A percentile compares a stretch with the other conserved stretches of the same genome.
These are phyloP conservation scores for Alsophila aescularia DNA, from an alignment of 2,888 invertebrate genomes.

Conservation along the genomic window DNA sequence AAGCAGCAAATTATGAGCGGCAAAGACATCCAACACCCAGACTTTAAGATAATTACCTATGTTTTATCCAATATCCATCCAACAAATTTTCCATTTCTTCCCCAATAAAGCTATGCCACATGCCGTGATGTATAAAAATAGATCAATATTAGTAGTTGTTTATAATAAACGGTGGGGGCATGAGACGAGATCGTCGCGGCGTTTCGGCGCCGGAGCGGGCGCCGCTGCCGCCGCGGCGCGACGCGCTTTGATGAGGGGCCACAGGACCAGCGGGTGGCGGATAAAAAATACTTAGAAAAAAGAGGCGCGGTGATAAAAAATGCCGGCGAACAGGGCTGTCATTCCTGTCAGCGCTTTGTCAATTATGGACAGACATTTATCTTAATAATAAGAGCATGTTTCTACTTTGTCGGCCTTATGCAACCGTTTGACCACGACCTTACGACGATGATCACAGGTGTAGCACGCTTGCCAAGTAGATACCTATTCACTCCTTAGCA, in stretches of 20 bases:
- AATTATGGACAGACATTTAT: no score
- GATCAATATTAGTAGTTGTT: conserved; percentile 53
- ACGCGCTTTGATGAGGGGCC: conserved; percentile 38
- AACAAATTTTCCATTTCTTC: not conserved
- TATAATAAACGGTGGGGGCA: conserved; percentile 50
- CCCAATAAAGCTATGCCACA: conserved; percentile 8
- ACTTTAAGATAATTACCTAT: no score
- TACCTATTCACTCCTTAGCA: no score
- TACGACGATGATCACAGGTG: no score
- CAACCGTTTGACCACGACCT: no score
- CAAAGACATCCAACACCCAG: no score
- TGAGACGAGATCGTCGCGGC: conserved; percentile 39
- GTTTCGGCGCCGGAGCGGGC: conserved; percentile 44
- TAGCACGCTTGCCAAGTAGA: no score
- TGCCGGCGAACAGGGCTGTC: not conserved
- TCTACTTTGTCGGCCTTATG: no score
- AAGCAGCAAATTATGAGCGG: no score
- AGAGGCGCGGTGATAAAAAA: not conserved
- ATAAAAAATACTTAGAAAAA: not conserved
- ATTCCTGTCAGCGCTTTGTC: not conserved
- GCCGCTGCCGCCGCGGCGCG: conserved; percentile 46
- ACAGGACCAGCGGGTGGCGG: not conserved
- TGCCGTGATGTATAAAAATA: conserved; percentile 43
- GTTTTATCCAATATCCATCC: not conserved
- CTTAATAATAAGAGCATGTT: no score